Evolutionary conservation across 2,797 vertebrate species (phyloP).

Genomic region (Varecia variegata): DNA sequence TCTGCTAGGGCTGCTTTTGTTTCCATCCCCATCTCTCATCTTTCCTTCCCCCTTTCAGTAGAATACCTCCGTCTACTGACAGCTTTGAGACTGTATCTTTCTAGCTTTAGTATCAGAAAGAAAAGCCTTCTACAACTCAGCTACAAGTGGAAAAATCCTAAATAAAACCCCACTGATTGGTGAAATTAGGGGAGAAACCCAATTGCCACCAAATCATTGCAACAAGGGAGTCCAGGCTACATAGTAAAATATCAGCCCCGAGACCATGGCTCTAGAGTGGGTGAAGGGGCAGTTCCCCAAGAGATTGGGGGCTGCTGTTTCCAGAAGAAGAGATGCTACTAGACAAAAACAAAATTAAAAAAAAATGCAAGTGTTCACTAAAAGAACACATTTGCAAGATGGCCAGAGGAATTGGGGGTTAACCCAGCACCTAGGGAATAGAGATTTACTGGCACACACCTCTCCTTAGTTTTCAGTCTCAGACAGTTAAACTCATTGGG

Average conservation of each 20-base stretch:
- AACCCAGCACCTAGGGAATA: background rate
- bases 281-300: background rate
- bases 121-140: background rate
- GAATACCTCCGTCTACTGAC: background rate
- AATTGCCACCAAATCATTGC: background rate
- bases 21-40: background rate
- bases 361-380: background rate
- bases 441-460: background rate
- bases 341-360: background rate
- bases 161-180: background rate
- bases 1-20: background rate
- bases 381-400: slow-evolving; percentile 2
- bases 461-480: background rate
- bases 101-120: background rate
- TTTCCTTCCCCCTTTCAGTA: background rate
- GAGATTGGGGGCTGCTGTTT: background rate
- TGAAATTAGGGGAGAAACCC: background rate
- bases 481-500: slow-evolving; percentile 6
- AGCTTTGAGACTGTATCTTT: background rate
- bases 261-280: background rate
- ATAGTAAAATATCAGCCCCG: no score
- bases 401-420: background rate
- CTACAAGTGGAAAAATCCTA: slow-evolving; percentile 14
- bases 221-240: background rate
- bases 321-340: background rate